Conservation (phyloP, 2,797 vertebrate species). For the Rhynchotus rufescens region DNA sequence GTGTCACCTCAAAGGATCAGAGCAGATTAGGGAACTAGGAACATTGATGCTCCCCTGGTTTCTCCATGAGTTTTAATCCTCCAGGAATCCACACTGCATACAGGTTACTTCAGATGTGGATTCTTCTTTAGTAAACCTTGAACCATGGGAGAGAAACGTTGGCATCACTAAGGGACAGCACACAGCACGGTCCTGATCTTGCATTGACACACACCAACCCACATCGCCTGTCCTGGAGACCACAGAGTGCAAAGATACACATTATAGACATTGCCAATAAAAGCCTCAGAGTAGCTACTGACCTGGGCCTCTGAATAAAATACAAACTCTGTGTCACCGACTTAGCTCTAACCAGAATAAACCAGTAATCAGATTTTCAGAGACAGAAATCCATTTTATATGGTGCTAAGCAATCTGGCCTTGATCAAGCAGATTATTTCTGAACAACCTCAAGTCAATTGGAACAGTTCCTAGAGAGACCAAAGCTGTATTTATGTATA, state of each 20-base stretch:
- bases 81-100: background rate
- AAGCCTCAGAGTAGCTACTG: background rate
- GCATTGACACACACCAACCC: background rate
- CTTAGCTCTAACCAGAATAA: constrained; percentile 35
- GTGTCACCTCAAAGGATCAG: background rate
- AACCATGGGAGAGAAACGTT: background rate
- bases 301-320: background rate
- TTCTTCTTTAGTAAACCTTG: background rate
- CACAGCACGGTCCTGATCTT: background rate
- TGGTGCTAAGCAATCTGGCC: background rate
- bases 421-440: constrained; percentile 49
- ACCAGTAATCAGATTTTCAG: constrained; percentile 46
- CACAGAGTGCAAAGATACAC: background rate
- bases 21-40: background rate
- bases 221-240: background rate
- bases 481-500: constrained; percentile 17
- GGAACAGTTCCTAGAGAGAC: constrained; percentile 26
- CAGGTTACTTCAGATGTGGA: background rate
- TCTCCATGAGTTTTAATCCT: background rate
- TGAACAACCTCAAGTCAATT: constrained; percentile 37
- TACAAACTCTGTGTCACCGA: background rate
- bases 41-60: background rate
- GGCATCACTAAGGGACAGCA: background rate
- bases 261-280: background rate
- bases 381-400: constrained; percentile 45